phyloP scores from a whole-genome alignment of 1,140 invertebrate species.

The Drosophila seguyi region DNA sequence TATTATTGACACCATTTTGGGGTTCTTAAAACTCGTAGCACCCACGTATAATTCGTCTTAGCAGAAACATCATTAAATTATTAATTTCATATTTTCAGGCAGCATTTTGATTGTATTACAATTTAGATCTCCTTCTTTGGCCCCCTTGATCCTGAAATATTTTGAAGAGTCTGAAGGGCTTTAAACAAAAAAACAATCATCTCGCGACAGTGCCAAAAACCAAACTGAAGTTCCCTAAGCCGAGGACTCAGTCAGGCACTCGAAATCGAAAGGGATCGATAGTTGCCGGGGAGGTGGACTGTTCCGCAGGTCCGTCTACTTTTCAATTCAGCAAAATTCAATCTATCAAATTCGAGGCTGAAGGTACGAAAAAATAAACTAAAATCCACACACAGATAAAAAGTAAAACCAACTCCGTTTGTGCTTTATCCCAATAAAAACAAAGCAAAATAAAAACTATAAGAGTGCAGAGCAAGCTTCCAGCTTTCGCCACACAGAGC shows the following conservation, averaged over 20 bases:
- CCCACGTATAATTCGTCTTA: no score
- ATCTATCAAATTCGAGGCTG: slow-evolving; percentile 61
- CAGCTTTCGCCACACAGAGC: slow-evolving; percentile 32
- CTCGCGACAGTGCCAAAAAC: slow-evolving; percentile 5
- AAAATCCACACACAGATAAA: slow-evolving; percentile 43
- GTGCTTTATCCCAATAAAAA: slow-evolving; percentile 4
- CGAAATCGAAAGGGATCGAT: slow-evolving; percentile 14
- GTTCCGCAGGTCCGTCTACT: slow-evolving; percentile 24
- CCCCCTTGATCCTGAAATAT: neutral
- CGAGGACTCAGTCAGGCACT: slow-evolving; percentile 10
- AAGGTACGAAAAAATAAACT: slow-evolving; percentile 33
- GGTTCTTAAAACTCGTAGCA: no score
- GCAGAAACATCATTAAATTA: neutral
- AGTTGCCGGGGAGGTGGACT: neutral
- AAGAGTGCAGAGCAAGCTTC: slow-evolving; percentile 23
- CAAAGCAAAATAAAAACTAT: slow-evolving; percentile 2
- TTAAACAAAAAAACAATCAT: slow-evolving; percentile 3
- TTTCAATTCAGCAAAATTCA: slow-evolving; percentile 53
- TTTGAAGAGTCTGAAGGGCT: neutral
- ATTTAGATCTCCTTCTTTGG: accelerated
- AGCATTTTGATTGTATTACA: neutral
- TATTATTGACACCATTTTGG: no score
- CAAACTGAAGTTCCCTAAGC: slow-evolving; percentile 11
- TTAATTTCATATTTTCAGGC: neutral
- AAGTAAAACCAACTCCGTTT: slow-evolving; percentile 41